Base-by-base conservation (phyloP, 1,140 invertebrate species). In the Pseudomyrmex dendroicus region DNA sequence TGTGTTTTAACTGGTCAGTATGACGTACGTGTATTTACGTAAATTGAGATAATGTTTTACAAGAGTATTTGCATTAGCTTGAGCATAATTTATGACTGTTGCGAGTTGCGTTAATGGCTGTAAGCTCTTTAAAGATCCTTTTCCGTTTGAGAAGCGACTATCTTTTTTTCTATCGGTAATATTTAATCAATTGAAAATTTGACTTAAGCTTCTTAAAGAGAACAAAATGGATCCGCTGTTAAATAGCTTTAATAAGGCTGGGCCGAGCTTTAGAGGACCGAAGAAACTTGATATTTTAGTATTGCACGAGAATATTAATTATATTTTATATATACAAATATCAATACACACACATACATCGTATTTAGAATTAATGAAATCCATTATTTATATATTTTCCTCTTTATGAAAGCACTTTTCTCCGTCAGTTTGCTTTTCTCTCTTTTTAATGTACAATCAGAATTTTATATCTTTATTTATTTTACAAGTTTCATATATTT, bases 141-240 rank as follows among this genome's bases (percentile, higher is more conserved):
- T 84, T 59, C 76, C 17, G 52, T 50, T 48, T 17, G 46, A 57
- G 15, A 67, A 57, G 83, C 8, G 48, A 12, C 50, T 44, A 48
- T 35, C 50, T 52, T 82, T 62, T 84, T 73, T 83, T 85, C 77
- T 73, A 85, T 83, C 64, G 61, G 22, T 67, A 56, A 22, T 68
- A 85, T 70, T 87, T 86, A 84, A 87, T 88, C 82, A 84, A 87
- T 86, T 73, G 59, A n/a, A 73, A 77, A 84, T 85, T 86, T 70
- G 74, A 62, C 12, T 70, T 88, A 86, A 86, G 82, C 84, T 86
- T 66, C 84, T 88, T 84, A 86, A 70, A 54, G 7, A 35, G 70
- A 66, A 44, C 52, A 52, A 73, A 74, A 86, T 82, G 63, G 68
- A 64, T 76, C 86, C 74, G 52, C 73, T 66, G 84, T 80, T 82